These are phyloP conservation scores for Schizopygopsis malacanthus DNA, from an alignment of 2,797 vertebrate species.

Conservation along the genomic window DNA sequence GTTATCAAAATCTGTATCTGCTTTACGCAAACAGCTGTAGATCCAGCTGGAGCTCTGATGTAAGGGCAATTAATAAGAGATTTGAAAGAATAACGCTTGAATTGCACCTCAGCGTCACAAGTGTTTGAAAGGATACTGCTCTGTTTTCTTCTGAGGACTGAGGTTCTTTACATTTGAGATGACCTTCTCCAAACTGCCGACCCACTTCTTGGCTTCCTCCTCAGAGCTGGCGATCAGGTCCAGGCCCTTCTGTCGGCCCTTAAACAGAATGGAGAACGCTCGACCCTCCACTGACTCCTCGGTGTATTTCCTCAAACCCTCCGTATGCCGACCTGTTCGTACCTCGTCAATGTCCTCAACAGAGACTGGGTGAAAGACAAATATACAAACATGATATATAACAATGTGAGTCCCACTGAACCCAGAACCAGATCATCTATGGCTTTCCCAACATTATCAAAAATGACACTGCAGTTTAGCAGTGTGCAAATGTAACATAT, in stretches of 20 bases:
- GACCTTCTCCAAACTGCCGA: constrained; percentile 85
- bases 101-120: not conserved
- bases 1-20: constrained; percentile 92
- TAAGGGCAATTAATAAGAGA: constrained; percentile 75
- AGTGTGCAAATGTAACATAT: not conserved
- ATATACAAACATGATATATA: not conserved
- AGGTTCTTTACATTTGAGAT: constrained; percentile 79
- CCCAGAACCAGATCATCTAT: not conserved
- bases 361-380: constrained; percentile 80
- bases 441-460: not conserved
- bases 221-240: constrained; percentile 90
- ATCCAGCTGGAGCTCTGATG: constrained; percentile 87
- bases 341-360: constrained; percentile 89
- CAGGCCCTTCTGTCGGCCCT: constrained; percentile 87
- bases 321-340: constrained; percentile 89
- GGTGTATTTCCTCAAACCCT: constrained; percentile 90
- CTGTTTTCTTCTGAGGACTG: constrained; percentile 83
- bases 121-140: constrained; percentile 90
- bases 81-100: not conserved
- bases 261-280: constrained; percentile 95
- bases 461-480: not conserved
- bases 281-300: constrained; percentile 82
- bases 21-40: constrained; percentile 88
- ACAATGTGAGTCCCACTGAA: not conserved
- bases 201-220: constrained; percentile 89